Base-by-base conservation (phyloP, 1,140 invertebrate genomes). In the Trichonephila clavipes region DNA sequence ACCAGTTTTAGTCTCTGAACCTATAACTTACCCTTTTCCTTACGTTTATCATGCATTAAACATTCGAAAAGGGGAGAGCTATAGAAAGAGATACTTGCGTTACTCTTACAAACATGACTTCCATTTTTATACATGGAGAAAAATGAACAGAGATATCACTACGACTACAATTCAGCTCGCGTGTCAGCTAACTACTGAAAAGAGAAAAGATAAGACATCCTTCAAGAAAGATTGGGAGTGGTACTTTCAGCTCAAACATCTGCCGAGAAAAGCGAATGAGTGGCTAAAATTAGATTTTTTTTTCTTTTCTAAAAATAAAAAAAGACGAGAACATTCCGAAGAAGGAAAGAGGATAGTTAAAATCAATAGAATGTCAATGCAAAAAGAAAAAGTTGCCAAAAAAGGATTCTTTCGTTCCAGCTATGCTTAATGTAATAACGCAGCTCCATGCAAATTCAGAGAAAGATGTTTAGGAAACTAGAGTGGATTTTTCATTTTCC, bases 201-300 rank as follows among this genome's bases (percentile, higher is more conserved):
- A 34, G 14, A 34, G 72, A 77, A 18, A 77, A 51, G 51, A 51
- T 51, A 51, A 51, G 14, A 4, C 12, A 34, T 24, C 28, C 28
- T 34, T 77, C 28, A 40, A 12, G 28, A 18, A 18, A 19, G 5
- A 18, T 18, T 10, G 72, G 72, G 72, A 77, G 72, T 77, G 72
- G 72, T 77, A 40, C 16, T 77, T 77, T 77, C 72, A 6, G 3
- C 72, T 77, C 16, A 77, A 77, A 77, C 69, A 77, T 34, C 69
- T 77, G 69, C 69, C 16, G 12, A 40, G 69, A 34, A 77, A 64
- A 77, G 28, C 69, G 69, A 77, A 77, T 18, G 69, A 77, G 69
- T 16, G 69, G 28, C 69, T 77, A 77, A 77, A 77, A 77, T 77
- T 77, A 77, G 69, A 77, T 77, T 77, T 77, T 34, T 28, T 34